Percentiles rank a stretch among this genome's conserved stretches.
Conservation (phyloP, 2,888 invertebrate genomes). For the Proisotoma minuta region DNA sequence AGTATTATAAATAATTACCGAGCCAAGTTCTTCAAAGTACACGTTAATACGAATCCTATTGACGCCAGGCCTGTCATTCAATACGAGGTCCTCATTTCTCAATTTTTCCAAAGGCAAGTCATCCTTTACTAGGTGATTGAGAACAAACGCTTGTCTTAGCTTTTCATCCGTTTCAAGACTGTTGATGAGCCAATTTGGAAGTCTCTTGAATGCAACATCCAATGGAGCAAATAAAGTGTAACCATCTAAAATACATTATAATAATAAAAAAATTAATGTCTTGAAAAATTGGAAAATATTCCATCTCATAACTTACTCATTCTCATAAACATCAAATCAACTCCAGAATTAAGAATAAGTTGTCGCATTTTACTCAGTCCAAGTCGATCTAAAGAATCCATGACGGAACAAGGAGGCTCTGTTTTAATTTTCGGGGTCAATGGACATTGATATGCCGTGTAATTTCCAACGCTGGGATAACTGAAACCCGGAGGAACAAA, state of each 20-base stretch:
- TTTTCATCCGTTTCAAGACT: conserved; percentile 36
- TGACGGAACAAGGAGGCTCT: conserved; percentile 32
- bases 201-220: conserved; percentile 40
- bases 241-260: conserved; percentile 27
- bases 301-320: neutral
- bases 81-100: conserved; percentile 38
- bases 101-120: conserved; percentile 32
- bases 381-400: conserved; percentile 37
- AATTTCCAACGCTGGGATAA: conserved; percentile 23
- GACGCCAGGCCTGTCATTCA: conserved; percentile 43
- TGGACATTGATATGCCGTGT: neutral
- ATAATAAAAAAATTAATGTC: neutral
- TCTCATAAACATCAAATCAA: neutral
- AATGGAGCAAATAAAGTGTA: conserved; percentile 46
- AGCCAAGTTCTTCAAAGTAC: conserved; percentile 25
- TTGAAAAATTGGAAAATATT: neutral
- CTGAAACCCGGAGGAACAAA: conserved; percentile 41
- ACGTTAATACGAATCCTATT: conserved; percentile 39
- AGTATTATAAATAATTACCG: neutral
- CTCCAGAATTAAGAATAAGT: conserved; percentile 27
- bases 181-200: conserved; percentile 43
- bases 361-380: conserved; percentile 34
- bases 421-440: neutral
- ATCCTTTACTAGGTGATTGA: conserved; percentile 42
- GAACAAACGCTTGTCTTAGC: conserved; percentile 41